These are phyloP conservation scores for Stramonita haemastoma DNA, from an alignment of 2,888 invertebrate genomes.

Conservation along the genomic window DNA sequence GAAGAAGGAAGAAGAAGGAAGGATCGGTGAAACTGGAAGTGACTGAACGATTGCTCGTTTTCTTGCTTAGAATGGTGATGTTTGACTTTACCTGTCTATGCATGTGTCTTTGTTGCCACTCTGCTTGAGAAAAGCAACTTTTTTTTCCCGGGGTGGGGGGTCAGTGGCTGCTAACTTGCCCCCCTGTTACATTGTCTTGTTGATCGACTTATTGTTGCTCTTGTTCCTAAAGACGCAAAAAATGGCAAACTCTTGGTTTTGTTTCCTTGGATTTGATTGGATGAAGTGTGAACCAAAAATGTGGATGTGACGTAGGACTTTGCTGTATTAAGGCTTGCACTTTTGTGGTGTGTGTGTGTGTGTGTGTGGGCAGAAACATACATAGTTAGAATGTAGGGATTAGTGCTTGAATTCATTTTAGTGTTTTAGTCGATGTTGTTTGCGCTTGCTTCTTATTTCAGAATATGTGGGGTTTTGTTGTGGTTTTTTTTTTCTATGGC, in stretches of 20 bases:
- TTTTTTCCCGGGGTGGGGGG: not conserved
- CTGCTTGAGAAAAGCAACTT: not conserved
- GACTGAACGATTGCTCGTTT: not conserved
- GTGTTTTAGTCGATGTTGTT: too few relatives aligned
- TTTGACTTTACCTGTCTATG: not conserved
- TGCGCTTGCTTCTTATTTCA: too few relatives aligned
- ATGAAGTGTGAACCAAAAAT: not conserved
- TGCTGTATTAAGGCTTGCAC: conserved; percentile 10
- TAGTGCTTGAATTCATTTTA: too few relatives aligned
- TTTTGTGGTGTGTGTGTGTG: not conserved
- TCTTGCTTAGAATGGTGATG: too few relatives aligned
- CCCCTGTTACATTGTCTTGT: conserved; percentile 7
- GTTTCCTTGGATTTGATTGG: not conserved
- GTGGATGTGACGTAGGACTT: not conserved
- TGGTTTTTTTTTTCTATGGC: too few relatives aligned
- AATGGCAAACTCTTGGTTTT: not conserved
- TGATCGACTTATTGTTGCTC: not conserved
- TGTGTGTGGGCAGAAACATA: not conserved
- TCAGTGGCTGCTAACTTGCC: not conserved
- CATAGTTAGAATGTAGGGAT: too few relatives aligned
- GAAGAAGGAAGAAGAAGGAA: not conserved
- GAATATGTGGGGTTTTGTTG: too few relatives aligned
- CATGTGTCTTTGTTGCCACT: conserved; percentile 9
- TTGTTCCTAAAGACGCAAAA: conserved; percentile 20
- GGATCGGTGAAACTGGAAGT: not conserved